Evolutionary conservation across 2,113 vertebrate genomes (phyloP), one percentile per base, ranked within the genome.

Genomic region (Ophthalmolycus amberensis): DNA sequence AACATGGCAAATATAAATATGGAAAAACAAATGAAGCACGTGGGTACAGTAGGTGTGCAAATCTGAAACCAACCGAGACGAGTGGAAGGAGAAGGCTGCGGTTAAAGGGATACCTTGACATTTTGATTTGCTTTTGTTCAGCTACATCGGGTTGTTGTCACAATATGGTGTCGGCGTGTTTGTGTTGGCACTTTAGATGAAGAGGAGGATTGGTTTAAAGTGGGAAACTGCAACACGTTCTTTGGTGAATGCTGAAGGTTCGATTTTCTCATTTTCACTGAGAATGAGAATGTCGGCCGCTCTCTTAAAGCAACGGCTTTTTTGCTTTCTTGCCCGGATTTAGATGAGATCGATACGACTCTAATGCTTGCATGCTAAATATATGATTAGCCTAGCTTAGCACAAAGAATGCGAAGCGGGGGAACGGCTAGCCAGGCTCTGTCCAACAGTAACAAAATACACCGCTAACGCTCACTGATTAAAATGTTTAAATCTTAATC

Each of bases 1-100:
- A 46, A 71, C 4, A 56, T 72, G 74, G 76, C 75, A 64, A 71
- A 69, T 72, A 85, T 79, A 82, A 86, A 85, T 79, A 83, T 60
- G 69, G 40, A 63, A 71, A 81, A 59, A 44, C 32, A 40, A 59
- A 63, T 9, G 58, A 71, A 86, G 83, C 72, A 10, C 44, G 62
- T 16, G 40, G 48, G 56, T 83, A 91, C 87, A 91, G 90, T 87
- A 88, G 84, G 77, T 91, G 92, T 92, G 91, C 90, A 91, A 91
- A 90, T 88, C 62, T 83, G 79, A 90, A 84, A 64, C 67, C 38
- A 71, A 75, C 52, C 11, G 18, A 54, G 37, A 58, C 27, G 40
- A 71, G 64, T 62, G 5, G 46, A 68, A 63, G 70, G 59, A 73
- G 59, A 77, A 83, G 71, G 84, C 77, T 42, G 85, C n/a, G 25